Percentiles rank a stretch among this genome's conserved stretches.
Conservation (phyloP, 2,797 vertebrate species). For the Agapornis canus region DNA sequence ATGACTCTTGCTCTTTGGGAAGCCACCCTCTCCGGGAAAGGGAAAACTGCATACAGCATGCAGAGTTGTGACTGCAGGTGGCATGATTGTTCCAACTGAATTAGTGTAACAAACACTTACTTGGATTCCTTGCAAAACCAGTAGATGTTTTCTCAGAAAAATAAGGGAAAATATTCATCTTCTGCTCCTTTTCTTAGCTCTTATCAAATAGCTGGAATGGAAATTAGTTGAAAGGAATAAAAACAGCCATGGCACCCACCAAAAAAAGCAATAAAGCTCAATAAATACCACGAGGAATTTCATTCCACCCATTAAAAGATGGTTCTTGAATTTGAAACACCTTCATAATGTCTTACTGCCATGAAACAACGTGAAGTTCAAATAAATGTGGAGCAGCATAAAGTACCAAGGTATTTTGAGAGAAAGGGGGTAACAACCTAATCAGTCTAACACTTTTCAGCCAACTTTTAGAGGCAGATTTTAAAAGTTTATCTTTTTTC, state of each 20-base stretch:
- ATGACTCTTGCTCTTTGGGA: background rate
- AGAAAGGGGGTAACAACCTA: accelerated
- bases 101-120: background rate
- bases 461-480: background rate
- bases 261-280: background rate
- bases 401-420: background rate
- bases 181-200: background rate
- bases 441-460: background rate
- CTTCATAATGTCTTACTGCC: accelerated
- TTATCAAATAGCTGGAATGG: background rate
- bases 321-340: background rate
- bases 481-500: background rate
- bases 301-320: background rate
- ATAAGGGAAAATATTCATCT: background rate
- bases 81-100: slow-evolving; percentile 50
- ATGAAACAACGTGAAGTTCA: background rate
- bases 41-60: background rate
- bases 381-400: accelerated
- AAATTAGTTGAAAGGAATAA: background rate
- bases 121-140: background rate
- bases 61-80: slow-evolving; percentile 59
- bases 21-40: background rate
- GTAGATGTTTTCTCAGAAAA: background rate
- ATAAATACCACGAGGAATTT: background rate
- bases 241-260: accelerated